Percentiles rank a stretch among this genome's conserved stretches.
These are phyloP conservation scores for Speoplatyrhinus poulsoni DNA, from an alignment of 2,113 vertebrate species.

Conservation along the genomic window DNA sequence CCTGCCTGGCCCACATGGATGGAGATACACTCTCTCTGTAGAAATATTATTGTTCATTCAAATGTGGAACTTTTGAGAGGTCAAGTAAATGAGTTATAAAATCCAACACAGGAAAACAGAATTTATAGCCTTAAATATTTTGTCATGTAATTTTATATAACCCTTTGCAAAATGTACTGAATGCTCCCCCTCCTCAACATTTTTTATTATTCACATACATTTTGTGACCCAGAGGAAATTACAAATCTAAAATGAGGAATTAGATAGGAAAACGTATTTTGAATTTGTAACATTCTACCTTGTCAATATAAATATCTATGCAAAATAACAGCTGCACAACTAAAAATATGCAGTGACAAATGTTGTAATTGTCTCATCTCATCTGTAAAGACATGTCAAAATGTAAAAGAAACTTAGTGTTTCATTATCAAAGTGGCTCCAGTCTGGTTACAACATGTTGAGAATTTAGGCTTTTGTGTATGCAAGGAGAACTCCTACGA, in stretches of 20 bases:
- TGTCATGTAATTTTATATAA: background rate
- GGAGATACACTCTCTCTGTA: constrained; percentile 66
- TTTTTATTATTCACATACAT: background rate
- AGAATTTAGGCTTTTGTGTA: constrained; percentile 46
- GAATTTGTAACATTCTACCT: background rate
- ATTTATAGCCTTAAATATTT: background rate
- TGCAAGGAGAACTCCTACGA: constrained; percentile 31
- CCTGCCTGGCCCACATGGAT: constrained; percentile 77
- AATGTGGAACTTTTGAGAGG: background rate
- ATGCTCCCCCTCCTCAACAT: too few relatives aligned
- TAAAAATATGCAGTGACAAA: background rate
- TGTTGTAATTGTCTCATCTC: background rate
- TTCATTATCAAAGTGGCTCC: constrained; percentile 25
- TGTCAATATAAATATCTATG: background rate
- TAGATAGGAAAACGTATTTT: too few relatives aligned
- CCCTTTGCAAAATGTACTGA: too few relatives aligned
- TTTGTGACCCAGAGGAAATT: background rate
- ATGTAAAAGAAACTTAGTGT: background rate
- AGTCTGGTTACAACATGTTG: constrained; percentile 48
- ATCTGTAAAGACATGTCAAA: background rate
- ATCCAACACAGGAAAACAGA: background rate
- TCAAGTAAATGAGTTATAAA: background rate
- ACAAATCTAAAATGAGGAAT: too few relatives aligned
- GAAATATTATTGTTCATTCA: background rate
- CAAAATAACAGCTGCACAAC: background rate